Conservation (phyloP, 2,797 vertebrate genomes). For the Cyprinodon diabolis region DNA sequence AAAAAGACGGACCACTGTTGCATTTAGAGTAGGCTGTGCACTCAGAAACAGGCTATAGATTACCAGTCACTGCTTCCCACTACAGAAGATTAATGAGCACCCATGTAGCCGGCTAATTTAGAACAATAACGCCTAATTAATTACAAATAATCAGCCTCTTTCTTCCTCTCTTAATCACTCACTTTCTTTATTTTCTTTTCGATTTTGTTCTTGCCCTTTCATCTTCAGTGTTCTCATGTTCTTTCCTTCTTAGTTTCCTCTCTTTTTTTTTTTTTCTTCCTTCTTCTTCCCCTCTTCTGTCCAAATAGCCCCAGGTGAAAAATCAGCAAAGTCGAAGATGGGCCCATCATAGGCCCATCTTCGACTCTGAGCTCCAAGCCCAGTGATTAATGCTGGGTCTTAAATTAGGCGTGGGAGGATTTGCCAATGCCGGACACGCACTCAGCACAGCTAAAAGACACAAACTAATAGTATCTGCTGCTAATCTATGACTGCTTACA, state of each 20-base stretch:
- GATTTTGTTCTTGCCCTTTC: constrained; percentile 26
- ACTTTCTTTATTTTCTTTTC: constrained; percentile 45
- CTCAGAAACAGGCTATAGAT: constrained; percentile 91
- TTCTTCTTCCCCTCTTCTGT: constrained; percentile 37
- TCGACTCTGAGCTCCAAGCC: constrained; percentile 81
- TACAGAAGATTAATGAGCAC: constrained; percentile 92
- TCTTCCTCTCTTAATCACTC: constrained; percentile 65
- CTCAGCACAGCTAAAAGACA: constrained; percentile 69
- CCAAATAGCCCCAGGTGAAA: constrained; percentile 79
- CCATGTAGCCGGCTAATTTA: constrained; percentile 96
- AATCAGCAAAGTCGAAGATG: constrained; percentile 71
- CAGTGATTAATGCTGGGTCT: constrained; percentile 82
- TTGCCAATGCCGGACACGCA: constrained; percentile 75
- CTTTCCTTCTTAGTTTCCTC: constrained; percentile 41
- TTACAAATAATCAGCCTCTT: constrained; percentile 92
- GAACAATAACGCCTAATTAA: constrained; percentile 98
- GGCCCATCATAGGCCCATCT: constrained; percentile 62
- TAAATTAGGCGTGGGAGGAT: constrained; percentile 82
- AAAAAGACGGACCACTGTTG: constrained; percentile 73
- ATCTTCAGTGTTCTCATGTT: constrained; percentile 24
- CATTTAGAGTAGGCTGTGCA: constrained; percentile 81
- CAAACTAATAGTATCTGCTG: constrained; percentile 74
- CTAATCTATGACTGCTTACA: constrained; percentile 80
- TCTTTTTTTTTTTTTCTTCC: constrained; percentile 44
- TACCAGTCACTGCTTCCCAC: constrained; percentile 88